These are phyloP conservation scores for Phorcus lineatus DNA, from an alignment of 2,888 invertebrate genomes.

Conservation along the genomic window DNA sequence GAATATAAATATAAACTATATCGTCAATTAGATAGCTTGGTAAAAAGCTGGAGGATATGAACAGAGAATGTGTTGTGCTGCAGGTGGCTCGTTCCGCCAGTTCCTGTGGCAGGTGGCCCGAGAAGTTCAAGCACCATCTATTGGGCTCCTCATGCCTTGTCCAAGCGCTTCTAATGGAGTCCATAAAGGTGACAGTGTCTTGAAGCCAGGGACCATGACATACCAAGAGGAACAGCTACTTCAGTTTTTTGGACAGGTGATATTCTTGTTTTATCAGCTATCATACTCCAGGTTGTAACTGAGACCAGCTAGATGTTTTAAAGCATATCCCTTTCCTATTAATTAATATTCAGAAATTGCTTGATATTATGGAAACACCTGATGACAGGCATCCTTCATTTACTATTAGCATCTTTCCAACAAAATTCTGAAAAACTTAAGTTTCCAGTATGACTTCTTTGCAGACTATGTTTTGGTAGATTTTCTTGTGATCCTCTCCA, in stretches of 20 bases:
- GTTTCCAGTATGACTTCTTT: too few relatives aligned
- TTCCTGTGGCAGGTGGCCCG: slow-evolving; percentile 73
- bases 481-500: too few relatives aligned
- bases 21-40: background rate
- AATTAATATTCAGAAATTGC: too few relatives aligned
- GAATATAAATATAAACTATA: too few relatives aligned
- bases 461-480: too few relatives aligned
- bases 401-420: too few relatives aligned
- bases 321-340: too few relatives aligned
- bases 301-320: too few relatives aligned
- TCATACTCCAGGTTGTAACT: background rate
- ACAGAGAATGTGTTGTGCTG: slow-evolving; percentile 4
- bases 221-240: slow-evolving; percentile 73
- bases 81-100: slow-evolving; percentile 76
- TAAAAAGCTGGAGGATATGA: background rate
- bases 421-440: too few relatives aligned
- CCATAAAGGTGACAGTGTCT: slow-evolving; percentile 69
- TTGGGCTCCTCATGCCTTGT: slow-evolving; percentile 69
- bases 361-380: too few relatives aligned
- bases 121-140: slow-evolving; percentile 68
- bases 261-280: background rate
- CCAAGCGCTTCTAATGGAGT: slow-evolving; percentile 62
- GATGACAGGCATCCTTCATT: too few relatives aligned
- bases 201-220: slow-evolving; percentile 72
- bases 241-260: slow-evolving; percentile 73